Evolutionary conservation across 2,888 invertebrate species (phyloP), one percentile per base, ranked within the genome.

Genomic region (Synergus itoensis): DNA sequence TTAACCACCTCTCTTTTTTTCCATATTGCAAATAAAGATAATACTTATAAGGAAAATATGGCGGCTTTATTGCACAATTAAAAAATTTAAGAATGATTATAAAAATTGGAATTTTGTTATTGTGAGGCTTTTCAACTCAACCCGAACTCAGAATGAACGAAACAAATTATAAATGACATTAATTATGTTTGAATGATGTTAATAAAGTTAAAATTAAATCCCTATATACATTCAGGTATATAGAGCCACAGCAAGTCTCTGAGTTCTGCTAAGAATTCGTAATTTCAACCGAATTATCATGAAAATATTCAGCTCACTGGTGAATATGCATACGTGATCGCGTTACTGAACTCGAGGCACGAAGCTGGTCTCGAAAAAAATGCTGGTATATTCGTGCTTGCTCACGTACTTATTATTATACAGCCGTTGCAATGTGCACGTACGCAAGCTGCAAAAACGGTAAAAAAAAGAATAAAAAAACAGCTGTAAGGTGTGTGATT

Each of bases 291-390:
- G 53, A 73, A 73, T 73, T 73, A 73, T 73, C 73, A 53, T 73
- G 73, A 73, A 53, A 73, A 73, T 73, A 73, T 73, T 73, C 73
- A 73, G 73, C 73, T 73, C 73, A 73, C 73, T 73, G 53, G 73
- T 73, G 73, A 73, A 73, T 73, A 73, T 73, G 73, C 73, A 73
- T 73, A 73, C 73, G 73, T 73, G 73, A 53, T 73, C 73, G 73
- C 53, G 36, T 21, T 73, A 73, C 73, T 73, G 53, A 73, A 73
- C 28, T 73, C 53, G 69, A 73, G n/a, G 73, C 73, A 73, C 69
- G 48, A 16, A 73, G 53, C 36, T 60, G 60, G 60, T 60, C 60
- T 60, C 21, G 14, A 48, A 69, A 48, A 36, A 73, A 73, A 73
- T 73, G 53, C 36, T 73, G 43, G 41, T 67, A 64, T 77, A 73